Percentiles rank a stretch among this genome's conserved stretches.
Conservation (phyloP, 2,888 invertebrate species). For the Deladenus siricidicola region DNA sequence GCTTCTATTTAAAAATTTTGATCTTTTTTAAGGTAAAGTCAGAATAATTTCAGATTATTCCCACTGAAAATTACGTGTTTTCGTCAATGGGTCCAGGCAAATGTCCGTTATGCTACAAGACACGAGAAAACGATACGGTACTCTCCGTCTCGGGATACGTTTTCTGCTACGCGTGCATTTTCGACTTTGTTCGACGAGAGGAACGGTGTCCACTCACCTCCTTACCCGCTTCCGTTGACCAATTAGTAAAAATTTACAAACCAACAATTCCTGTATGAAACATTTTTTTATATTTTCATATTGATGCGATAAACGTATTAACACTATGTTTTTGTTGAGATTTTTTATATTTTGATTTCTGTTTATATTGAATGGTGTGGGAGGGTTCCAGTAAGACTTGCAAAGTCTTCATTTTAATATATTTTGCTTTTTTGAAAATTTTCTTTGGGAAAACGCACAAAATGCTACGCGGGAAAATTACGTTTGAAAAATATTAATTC, state of each 20-base stretch:
- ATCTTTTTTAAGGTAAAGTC: neutral
- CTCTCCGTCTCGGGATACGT: slow-evolving; percentile 50
- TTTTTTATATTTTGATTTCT: too few relatives aligned
- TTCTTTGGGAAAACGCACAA: too few relatives aligned
- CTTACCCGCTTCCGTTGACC: slow-evolving; percentile 36
- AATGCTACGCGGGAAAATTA: too few relatives aligned
- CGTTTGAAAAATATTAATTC: too few relatives aligned
- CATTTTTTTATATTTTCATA: too few relatives aligned
- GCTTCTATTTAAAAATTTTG: neutral
- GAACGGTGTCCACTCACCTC: slow-evolving; percentile 40
- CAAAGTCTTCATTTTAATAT: too few relatives aligned
- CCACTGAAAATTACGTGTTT: slow-evolving; percentile 34
- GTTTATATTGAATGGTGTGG: too few relatives aligned
- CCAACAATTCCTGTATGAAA: neutral
- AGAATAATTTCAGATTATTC: slow-evolving; percentile 24
- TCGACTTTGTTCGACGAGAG: slow-evolving; percentile 37
- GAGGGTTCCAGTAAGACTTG: too few relatives aligned
- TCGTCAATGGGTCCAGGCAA: slow-evolving; percentile 44
- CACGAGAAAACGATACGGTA: slow-evolving; percentile 50
- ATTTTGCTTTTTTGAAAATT: too few relatives aligned
- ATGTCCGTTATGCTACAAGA: slow-evolving; percentile 47
- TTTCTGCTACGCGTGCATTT: slow-evolving; percentile 52
- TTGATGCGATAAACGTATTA: too few relatives aligned
- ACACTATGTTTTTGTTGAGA: too few relatives aligned
- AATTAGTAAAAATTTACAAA: slow-evolving; percentile 41